Evolutionary conservation across 1,140 invertebrate species (phyloP).

Genomic region (Daktulosphaira vitifoliae): DNA sequence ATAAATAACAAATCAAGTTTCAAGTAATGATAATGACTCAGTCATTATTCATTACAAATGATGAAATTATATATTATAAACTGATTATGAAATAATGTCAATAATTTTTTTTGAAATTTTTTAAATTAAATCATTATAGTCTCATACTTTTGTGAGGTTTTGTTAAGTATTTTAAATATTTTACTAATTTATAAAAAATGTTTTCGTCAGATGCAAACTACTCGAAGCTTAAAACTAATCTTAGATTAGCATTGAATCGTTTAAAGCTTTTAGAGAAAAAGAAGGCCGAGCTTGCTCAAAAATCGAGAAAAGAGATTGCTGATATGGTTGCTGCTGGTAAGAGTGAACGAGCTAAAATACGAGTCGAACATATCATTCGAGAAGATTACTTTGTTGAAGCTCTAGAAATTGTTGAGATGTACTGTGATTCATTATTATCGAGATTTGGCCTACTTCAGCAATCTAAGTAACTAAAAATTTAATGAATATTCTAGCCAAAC

Average conservation of each 20-base stretch:
- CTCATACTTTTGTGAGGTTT: too few species aligned
- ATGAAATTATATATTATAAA: too few species aligned
- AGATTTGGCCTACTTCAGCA: constrained; percentile 94
- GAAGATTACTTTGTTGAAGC: constrained; percentile 99
- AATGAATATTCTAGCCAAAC: too few species aligned
- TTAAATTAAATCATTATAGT: too few species aligned
- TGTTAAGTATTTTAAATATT: too few species aligned
- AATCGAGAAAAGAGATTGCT: constrained; percentile 94
- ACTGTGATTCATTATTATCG: constrained; percentile 94
- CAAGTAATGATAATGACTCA: too few species aligned
- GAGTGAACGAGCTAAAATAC: constrained; percentile 85
- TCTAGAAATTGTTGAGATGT: constrained; percentile 99
- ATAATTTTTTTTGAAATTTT: too few species aligned
- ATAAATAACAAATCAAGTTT: too few species aligned
- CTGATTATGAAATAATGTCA: too few species aligned
- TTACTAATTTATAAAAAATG: constrained; percentile 49
- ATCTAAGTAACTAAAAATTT: constrained; percentile 68
- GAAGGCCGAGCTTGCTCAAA: constrained; percentile 92
- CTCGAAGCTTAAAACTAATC: constrained; percentile 92
- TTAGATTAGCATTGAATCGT: constrained; percentile 82
- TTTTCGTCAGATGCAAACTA: constrained; percentile 83
- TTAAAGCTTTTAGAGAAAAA: constrained; percentile 96
- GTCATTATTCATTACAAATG: too few species aligned
- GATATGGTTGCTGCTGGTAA: constrained; percentile 88
- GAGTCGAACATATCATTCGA: constrained; percentile 96